A percentile compares a stretch with the other conserved stretches of the same genome.
Conservation (phyloP, 2,888 invertebrate species). For the Cosmia pyralina region DNA sequence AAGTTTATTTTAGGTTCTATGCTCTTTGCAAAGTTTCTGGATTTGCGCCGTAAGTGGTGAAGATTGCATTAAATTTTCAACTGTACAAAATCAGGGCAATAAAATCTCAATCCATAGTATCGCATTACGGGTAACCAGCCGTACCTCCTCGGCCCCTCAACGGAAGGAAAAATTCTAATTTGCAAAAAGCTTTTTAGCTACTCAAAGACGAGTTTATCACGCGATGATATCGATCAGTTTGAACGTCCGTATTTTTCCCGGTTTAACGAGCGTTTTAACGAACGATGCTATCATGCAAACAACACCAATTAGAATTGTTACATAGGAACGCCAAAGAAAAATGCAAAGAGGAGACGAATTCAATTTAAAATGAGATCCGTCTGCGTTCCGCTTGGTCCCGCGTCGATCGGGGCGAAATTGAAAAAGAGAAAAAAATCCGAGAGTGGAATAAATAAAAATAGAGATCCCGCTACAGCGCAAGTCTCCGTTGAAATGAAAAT, state of each 20-base stretch:
- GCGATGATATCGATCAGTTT: conserved; percentile 81
- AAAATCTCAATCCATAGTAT: conserved; percentile 50
- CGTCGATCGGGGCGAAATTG: conserved; percentile 88
- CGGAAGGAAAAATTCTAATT: conserved; percentile 78
- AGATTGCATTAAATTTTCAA: conserved; percentile 45
- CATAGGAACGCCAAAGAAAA: conserved; percentile 81
- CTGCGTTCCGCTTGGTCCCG: conserved; percentile 86
- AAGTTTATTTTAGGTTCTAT: conserved; percentile 18
- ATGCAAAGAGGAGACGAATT: conserved; percentile 85
- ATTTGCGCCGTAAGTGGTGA: conserved; percentile 15
- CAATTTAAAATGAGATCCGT: conserved; percentile 89
- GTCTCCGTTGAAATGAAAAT: conserved; percentile 90
- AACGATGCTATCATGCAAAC: conserved; percentile 87
- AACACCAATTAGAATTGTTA: conserved; percentile 87
- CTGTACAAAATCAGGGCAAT: conserved; percentile 57
- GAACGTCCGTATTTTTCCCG: conserved; percentile 70
- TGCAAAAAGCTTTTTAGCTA: conserved; percentile 82
- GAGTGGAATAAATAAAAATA: conserved; percentile 89
- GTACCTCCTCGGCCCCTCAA: conserved; percentile 50
- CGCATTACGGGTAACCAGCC: conserved; percentile 49
- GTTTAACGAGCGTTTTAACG: conserved; percentile 77
- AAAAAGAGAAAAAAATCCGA: conserved; percentile 83
- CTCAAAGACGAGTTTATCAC: conserved; percentile 80
- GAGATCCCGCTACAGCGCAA: conserved; percentile 90
- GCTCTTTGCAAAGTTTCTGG: neutral